Percentiles rank a stretch among this genome's conserved stretches.
Conservation (phyloP, 2,888 invertebrate species). For the Brenthis daphne region DNA sequence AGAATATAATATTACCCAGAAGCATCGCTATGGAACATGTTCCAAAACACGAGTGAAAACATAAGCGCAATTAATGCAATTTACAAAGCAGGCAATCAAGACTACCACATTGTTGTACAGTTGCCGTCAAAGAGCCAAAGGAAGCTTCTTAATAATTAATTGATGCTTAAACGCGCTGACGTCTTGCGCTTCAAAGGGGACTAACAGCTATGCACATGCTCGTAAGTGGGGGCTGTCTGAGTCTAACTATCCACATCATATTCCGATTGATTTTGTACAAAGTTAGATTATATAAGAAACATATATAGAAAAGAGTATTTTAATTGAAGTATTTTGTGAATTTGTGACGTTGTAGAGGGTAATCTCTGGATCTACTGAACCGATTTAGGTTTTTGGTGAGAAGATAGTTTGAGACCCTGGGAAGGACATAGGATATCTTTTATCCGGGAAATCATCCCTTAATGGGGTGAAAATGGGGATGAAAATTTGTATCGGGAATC, state of each 20-base stretch:
- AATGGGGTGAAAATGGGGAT: too few species aligned
- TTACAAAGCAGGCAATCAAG: slow-evolving; percentile 77
- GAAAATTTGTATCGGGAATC: too few species aligned
- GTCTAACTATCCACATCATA: slow-evolving; percentile 39
- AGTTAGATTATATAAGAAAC: background rate
- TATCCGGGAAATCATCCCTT: too few species aligned
- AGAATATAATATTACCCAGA: too few species aligned
- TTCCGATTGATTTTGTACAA: slow-evolving; percentile 32
- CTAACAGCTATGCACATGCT: slow-evolving; percentile 71
- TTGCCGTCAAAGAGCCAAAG: slow-evolving; percentile 77
- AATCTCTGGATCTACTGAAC: too few species aligned
- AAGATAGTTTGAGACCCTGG: too few species aligned
- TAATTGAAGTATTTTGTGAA: too few species aligned
- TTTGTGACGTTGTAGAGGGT: too few species aligned
- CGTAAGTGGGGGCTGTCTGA: slow-evolving; percentile 51
- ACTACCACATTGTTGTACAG: slow-evolving; percentile 77
- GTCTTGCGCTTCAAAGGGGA: slow-evolving; percentile 69
- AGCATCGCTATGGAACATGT: background rate
- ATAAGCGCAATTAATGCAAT: slow-evolving; percentile 69
- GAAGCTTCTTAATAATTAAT: slow-evolving; percentile 80
- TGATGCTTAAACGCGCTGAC: slow-evolving; percentile 78
- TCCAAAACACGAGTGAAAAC: slow-evolving; percentile 38
- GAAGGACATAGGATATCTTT: too few species aligned
- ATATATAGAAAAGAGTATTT: too few species aligned
- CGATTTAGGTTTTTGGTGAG: too few species aligned